Conservation (phyloP, 2,888 invertebrate species). For the Xestoiulus laeticollis region DNA sequence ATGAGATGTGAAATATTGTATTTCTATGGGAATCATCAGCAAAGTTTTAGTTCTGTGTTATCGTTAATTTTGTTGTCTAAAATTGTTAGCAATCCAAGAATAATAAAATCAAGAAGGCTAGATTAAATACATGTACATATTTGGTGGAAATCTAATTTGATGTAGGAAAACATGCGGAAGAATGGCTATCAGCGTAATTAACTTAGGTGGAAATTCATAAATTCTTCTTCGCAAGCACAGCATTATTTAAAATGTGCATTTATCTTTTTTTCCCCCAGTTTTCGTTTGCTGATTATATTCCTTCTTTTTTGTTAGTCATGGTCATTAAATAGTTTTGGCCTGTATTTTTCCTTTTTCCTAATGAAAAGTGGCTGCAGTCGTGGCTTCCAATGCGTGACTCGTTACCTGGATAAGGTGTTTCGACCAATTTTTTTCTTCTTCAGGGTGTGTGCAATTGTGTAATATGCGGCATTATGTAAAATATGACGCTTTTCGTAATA, state of each 20-base stretch:
- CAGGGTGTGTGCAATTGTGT: not conserved
- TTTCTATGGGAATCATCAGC: too few species aligned
- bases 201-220: not conserved
- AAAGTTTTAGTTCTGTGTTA: too few species aligned
- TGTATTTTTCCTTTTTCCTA: not conserved
- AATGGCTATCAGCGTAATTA: not conserved
- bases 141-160: not conserved
- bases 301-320: not conserved
- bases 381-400: conserved; percentile 23
- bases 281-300: not conserved
- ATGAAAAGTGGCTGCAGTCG: conserved; percentile 20
- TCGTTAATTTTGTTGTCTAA: too few species aligned
- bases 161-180: not conserved
- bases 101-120: too few species aligned
- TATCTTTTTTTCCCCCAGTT: not conserved
- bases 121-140: too few species aligned
- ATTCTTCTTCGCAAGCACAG: not conserved
- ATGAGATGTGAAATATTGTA: too few species aligned
- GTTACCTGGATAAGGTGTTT: conserved; percentile 15
- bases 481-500: conserved; percentile 11
- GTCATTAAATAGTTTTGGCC: not conserved
- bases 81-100: too few species aligned
- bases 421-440: not conserved
- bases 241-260: not conserved
- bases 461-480: not conserved